Conservation (phyloP, 2,888 invertebrate genomes). For the Drosophila algonquin region DNA sequence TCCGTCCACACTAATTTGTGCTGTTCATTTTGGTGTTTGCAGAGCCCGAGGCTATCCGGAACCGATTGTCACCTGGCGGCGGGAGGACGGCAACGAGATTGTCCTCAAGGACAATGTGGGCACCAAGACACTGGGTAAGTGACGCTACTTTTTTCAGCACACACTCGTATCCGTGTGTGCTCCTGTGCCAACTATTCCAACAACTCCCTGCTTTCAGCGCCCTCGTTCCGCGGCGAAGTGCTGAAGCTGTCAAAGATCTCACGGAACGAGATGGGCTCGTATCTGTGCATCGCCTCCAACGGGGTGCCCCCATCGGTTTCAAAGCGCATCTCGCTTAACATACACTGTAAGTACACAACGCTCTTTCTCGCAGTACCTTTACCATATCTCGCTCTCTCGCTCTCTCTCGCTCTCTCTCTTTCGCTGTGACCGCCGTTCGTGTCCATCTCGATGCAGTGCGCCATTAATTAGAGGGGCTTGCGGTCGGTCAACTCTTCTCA, state of each 20-base stretch:
- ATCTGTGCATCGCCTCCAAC: constrained; percentile 95
- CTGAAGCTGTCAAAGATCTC: constrained; percentile 91
- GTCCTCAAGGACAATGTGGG: constrained; percentile 89
- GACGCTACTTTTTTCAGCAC: background rate
- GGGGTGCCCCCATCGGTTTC: constrained; percentile 94
- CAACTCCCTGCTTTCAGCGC: constrained; percentile 84
- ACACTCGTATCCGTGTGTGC: background rate
- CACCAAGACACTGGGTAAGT: constrained; percentile 87
- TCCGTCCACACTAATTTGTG: constrained; percentile 1
- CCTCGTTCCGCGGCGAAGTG: constrained; percentile 90
- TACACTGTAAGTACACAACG: constrained; percentile 91
- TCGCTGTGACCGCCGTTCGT: background rate
- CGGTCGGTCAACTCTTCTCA: constrained; percentile 60
- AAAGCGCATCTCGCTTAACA: constrained; percentile 94
- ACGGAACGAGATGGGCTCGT: constrained; percentile 95
- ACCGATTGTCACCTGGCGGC: constrained; percentile 92
- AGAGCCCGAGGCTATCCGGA: constrained; percentile 91
- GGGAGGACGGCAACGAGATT: constrained; percentile 93
- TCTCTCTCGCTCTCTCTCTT: background rate
- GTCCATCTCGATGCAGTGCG: constrained; percentile 19
- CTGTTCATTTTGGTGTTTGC: constrained; percentile 20
- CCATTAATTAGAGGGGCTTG: constrained; percentile 73
- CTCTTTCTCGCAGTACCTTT: background rate
- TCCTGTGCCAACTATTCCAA: background rate
- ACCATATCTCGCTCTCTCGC: background rate